Conservation (phyloP, 2,113 vertebrate species). For the Dolichotis patagonum region DNA sequence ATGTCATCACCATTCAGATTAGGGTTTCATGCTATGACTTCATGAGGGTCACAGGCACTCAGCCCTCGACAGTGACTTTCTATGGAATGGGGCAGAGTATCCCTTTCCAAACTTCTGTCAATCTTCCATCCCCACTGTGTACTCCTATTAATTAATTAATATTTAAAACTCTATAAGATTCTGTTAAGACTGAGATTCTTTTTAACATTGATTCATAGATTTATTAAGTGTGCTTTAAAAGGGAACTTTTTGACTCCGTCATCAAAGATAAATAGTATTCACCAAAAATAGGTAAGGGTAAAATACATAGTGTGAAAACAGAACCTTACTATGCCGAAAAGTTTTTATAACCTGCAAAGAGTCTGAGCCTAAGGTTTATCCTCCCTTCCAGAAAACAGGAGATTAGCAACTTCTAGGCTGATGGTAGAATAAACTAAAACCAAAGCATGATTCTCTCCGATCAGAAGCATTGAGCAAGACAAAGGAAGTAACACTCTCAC, state of each 20-base stretch:
- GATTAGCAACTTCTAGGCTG: background rate
- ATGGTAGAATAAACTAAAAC: background rate
- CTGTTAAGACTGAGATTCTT: constrained; percentile 42
- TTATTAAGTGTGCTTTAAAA: constrained; percentile 63
- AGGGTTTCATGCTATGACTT: background rate
- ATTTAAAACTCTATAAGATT: constrained; percentile 7
- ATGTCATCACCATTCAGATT: background rate
- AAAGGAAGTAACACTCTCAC: background rate
- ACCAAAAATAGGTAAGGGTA: constrained; percentile 45
- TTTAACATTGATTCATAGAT: constrained; percentile 42
- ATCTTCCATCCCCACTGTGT: background rate
- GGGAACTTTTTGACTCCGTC: constrained; percentile 14
- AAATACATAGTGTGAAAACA: background rate
- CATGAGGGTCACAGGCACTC: background rate
- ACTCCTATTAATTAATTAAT: background rate
- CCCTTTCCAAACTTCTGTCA: background rate
- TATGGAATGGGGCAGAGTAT: fast-evolving
- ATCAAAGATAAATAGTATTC: constrained; percentile 46
- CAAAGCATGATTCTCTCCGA: background rate
- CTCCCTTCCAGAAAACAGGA: background rate
- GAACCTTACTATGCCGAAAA: background rate
- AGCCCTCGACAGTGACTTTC: background rate
- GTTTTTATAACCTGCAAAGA: background rate
- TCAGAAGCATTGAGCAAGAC: background rate
- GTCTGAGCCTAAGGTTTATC: background rate